Evolutionary conservation across 2,797 vertebrate genomes (phyloP), one percentile per base, ranked within the genome.

Genomic region (Zalophus californianus): DNA sequence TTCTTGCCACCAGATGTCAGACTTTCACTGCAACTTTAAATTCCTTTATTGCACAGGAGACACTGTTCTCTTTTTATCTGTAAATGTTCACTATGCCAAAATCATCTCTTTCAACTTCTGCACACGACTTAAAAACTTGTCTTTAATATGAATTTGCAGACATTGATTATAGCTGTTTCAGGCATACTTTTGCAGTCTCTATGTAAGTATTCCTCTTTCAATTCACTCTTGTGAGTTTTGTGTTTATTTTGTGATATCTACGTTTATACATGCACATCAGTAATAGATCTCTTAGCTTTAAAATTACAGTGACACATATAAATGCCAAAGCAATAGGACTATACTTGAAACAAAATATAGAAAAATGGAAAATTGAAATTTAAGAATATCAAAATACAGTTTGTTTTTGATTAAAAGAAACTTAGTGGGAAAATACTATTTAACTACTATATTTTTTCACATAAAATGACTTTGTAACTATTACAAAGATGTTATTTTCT

Each of bases 1-100:
- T 20, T 32, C 1, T 94, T 68, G 88, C 99, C 99, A 99, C 98
- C 98, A 99, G 99, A 99, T 99, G 99, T 98, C 99, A 98, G 98
- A 97, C 98, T 98, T 99, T 96, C 98, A 99, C 99, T 99, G 98
- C 98, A 96, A 98, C 99, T 99, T 99, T 97, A 77, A 94, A 83
- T 23, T 72, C 68, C 62, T 80, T 64, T 2, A 1, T 52, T 29
- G 79, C 66, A 75, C 78, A 56, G 10, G 48, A 70, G 86, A 58
- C 86, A 82, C 16, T 38, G 16, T 95, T 52, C 32, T 41, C 54
- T 25, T 54, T 95, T 97, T 91, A 83, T 85, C 38, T 97, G 92
- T 97, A 91, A 96, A 92, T 38, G 7, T 82, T 95, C 80, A 11
- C 68, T 91, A 23, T 82, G 94, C 50, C 29, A 44, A 90, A 95